These are phyloP conservation scores for Seira ritae DNA, from an alignment of 2,888 invertebrate genomes.

Conservation along the genomic window DNA sequence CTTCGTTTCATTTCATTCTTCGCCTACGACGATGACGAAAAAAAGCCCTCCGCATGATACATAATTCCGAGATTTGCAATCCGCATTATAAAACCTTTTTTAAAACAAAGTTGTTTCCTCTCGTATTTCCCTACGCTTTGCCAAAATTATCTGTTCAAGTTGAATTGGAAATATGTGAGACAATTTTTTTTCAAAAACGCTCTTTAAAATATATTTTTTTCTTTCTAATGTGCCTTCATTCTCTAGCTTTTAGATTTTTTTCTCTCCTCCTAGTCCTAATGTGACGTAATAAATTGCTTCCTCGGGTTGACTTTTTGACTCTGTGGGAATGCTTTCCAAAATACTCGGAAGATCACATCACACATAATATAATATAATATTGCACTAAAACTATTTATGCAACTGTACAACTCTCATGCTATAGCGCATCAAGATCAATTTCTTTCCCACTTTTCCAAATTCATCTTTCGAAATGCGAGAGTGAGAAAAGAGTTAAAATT, in stretches of 20 bases:
- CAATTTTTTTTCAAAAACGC: background rate
- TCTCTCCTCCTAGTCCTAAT: no score
- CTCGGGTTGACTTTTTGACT: conserved; percentile 56
- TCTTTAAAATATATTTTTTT: background rate
- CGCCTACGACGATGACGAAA: conserved; percentile 58
- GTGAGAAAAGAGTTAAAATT: conserved; percentile 2
- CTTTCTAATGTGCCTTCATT: conserved; percentile 47
- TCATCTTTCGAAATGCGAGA: background rate
- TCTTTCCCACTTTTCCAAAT: background rate
- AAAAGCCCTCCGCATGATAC: conserved; percentile 5
- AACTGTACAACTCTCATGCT: no score
- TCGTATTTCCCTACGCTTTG: conserved; percentile 42
- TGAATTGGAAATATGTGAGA: background rate
- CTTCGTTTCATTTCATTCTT: conserved; percentile 35
- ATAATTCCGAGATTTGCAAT: no score
- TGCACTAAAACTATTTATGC: no score
- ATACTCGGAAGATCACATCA: background rate
- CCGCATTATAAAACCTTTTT: background rate
- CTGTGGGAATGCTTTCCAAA: conserved; percentile 43
- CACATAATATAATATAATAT: no score
- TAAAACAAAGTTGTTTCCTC: background rate
- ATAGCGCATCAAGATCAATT: background rate
- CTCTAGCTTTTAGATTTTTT: conserved; percentile 49
- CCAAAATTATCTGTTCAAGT: conserved; percentile 35
- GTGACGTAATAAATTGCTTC: conserved; percentile 63